A percentile compares a stretch with the other conserved stretches of the same genome.
Evolutionary conservation across 2,888 invertebrate species (phyloP).

Genomic region (Strigamia transsilvanica): DNA sequence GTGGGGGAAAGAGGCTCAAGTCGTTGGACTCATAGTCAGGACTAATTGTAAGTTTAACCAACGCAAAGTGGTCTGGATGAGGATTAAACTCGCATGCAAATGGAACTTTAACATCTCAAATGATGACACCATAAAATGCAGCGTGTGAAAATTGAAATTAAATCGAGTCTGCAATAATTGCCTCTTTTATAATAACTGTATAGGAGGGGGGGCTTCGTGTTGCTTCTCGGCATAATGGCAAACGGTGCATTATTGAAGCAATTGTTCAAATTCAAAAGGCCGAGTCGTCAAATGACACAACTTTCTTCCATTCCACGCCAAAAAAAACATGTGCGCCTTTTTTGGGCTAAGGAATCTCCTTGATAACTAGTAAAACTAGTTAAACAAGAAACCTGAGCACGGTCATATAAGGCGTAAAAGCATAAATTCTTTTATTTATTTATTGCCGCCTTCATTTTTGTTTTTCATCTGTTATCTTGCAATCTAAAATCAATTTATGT

Average conservation of each 20-base stretch:
- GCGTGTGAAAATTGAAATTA: slow-evolving; percentile 45
- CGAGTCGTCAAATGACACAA: slow-evolving; percentile 16
- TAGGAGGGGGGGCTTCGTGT: neutral
- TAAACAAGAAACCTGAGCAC: too few species aligned
- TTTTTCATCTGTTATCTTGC: neutral
- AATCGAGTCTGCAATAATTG: slow-evolving; percentile 49
- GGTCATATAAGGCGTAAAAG: too few species aligned
- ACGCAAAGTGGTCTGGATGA: slow-evolving; percentile 46
- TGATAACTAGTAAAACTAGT: too few species aligned
- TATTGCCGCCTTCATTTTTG: neutral
- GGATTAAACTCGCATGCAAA: slow-evolving; percentile 46
- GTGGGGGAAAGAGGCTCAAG: slow-evolving; percentile 43
- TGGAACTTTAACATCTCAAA: slow-evolving; percentile 5
- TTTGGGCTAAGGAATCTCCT: too few species aligned
- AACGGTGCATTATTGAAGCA: slow-evolving; percentile 26
- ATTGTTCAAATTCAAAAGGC: slow-evolving; percentile 17
- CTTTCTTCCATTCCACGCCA: neutral
- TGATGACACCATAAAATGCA: slow-evolving; percentile 49
- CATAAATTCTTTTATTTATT: neutral
- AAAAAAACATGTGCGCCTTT: neutral
- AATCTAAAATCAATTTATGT: neutral
- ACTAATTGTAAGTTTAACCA: slow-evolving; percentile 49
- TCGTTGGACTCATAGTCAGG: slow-evolving; percentile 41
- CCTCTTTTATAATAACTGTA: slow-evolving; percentile 38
- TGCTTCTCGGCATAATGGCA: slow-evolving; percentile 18